phyloP scores from a whole-genome alignment of 2,888 invertebrate species.

The Hoplodrina blanda region DNA sequence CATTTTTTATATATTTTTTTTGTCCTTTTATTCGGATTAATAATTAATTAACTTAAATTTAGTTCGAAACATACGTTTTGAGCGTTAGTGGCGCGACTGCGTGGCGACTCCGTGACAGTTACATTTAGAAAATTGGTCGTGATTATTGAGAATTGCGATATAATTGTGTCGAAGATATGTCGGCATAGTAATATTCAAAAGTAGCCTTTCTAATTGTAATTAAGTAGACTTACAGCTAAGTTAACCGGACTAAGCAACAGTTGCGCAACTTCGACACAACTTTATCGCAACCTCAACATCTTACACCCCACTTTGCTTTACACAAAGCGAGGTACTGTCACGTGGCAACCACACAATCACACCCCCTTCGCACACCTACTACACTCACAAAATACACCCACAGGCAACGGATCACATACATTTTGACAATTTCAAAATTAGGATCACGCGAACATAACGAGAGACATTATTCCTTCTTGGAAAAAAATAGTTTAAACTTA shows the following conservation, averaged over 20 bases:
- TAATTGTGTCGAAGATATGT: background rate
- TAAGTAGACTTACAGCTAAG: constrained; percentile 1
- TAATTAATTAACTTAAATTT: constrained; percentile 47
- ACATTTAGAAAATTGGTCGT: constrained; percentile 37
- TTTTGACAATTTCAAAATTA: constrained; percentile 63
- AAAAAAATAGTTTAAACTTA: constrained; percentile 24
- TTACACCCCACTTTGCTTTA: constrained; percentile 13
- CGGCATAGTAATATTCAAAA: background rate
- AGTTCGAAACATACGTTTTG: constrained; percentile 54
- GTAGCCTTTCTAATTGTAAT: background rate
- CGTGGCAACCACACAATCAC: constrained; percentile 34
- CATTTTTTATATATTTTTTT: constrained; percentile 59
- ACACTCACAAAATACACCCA: constrained; percentile 38
- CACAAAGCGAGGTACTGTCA: constrained; percentile 28
- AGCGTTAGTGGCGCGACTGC: constrained; percentile 32
- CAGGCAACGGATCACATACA: constrained; percentile 58
- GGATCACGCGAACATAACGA: constrained; percentile 54
- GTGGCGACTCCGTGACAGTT: constrained; percentile 20
- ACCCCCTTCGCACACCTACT: constrained; percentile 14
- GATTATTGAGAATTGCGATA: constrained; percentile 27
- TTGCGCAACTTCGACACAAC: constrained; percentile 26
- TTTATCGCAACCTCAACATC: constrained; percentile 25
- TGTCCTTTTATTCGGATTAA: constrained; percentile 46
- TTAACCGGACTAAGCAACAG: constrained; percentile 4
- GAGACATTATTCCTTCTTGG: constrained; percentile 43